Base-by-base conservation (phyloP, 1,140 invertebrate genomes). In the Drosophila navojoa region DNA sequence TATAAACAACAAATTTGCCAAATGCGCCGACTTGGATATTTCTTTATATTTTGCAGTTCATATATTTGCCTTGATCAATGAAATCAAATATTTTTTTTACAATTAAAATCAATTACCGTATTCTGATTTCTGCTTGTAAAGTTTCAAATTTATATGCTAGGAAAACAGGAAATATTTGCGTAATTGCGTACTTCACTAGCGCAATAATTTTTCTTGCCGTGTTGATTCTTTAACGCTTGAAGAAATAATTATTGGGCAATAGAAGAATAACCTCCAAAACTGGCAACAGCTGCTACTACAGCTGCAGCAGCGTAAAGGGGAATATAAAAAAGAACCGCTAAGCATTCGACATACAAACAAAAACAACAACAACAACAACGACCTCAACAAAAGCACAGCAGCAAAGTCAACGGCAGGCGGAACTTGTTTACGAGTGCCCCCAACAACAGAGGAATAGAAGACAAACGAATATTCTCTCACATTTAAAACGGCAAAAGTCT, bases 401-500 rank as follows among this genome's bases (percentile, higher is more conserved):
- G 75, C 42, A 45, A 60, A 75, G 60, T 5, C 57, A 59, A 40
- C 62, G 60, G 49, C 67, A 64, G 40, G 72, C 57, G 71, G 71
- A 82, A 82, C 80, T 79, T 76, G 71, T 82, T 82, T 79, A 42
- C 35, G 69, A 58, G 15, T 25, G 32, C 53, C 67, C 57, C 52
- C 11, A 64, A 29, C 40, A 49, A 52, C 16, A 61, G 7, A 45
- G 32, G 60, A 22, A 61, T 16, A 69, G 45, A 67, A 75, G 64
- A 25, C 52, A 62, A 55, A 58, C 45, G 38, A 42, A 70, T 59
- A 69, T 52, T 70, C 81, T 81, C 79, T 82, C 79, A 81, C 79
- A 78, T 60, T 82, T 68, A 77, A 81, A 81, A 81, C 78, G 79
- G 75, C 64, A 81, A 70, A 80, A 72, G 59, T 68, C 58, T 52